Evolutionary conservation across 2,113 vertebrate species (phyloP).

Genomic region (Periophthalmus modestus): DNA sequence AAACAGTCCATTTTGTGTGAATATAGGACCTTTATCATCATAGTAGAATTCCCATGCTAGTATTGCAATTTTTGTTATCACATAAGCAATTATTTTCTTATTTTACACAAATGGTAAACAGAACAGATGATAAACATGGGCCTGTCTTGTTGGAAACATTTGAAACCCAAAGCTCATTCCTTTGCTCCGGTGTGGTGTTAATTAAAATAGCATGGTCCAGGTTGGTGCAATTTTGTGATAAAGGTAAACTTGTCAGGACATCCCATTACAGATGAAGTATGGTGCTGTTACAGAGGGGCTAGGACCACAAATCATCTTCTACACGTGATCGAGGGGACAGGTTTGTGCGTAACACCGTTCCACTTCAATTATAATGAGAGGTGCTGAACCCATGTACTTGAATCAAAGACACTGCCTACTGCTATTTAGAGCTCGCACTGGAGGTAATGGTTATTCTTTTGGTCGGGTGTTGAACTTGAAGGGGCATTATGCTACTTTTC

Average conservation of each 20-base stretch:
- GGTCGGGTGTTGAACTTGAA: background rate
- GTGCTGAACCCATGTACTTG: background rate
- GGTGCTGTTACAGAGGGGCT: conserved; percentile 1
- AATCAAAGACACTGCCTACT: background rate
- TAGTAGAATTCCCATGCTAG: no score
- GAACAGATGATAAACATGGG: background rate
- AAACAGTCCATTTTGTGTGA: no score
- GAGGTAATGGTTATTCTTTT: background rate
- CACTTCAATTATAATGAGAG: conserved; percentile 3
- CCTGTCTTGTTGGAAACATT: background rate
- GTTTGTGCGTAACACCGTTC: background rate
- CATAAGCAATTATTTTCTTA: no score
- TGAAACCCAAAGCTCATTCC: background rate
- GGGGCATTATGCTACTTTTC: no score
- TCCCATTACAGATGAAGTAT: conserved; percentile 8
- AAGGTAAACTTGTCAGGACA: conserved; percentile 7
- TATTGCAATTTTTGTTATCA: background rate
- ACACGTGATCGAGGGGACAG: background rate
- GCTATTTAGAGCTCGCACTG: background rate
- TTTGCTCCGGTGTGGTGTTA: background rate
- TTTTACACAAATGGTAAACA: no score
- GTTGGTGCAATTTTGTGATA: conserved; percentile 8
- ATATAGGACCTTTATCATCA: background rate
- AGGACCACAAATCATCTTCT: conserved; percentile 2
- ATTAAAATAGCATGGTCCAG: conserved; percentile 2